Evolutionary conservation across 1,140 invertebrate genomes (phyloP).

Genomic region (Stegodyphus dumicola): DNA sequence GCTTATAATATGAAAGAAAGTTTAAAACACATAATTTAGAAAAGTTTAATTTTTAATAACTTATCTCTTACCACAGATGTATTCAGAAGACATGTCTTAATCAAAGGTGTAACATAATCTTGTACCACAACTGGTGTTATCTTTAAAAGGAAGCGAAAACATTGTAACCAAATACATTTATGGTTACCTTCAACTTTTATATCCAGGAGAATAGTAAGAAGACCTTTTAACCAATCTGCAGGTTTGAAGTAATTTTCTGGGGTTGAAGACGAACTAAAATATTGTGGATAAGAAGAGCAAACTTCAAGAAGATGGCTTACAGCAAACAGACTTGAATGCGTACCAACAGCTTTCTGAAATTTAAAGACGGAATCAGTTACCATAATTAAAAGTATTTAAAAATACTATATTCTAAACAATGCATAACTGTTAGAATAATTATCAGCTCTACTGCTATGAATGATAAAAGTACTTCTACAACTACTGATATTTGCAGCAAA

Average conservation of each 20-base stretch:
- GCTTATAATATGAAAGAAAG: too few relatives aligned
- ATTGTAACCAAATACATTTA: slow-evolving; percentile 4
- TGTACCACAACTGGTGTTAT: slow-evolving; percentile 17
- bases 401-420: too few relatives aligned
- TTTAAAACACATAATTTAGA: too few relatives aligned
- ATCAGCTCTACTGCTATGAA: too few relatives aligned
- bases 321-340: background rate
- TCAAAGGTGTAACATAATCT: slow-evolving; percentile 11
- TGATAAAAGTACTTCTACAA: too few relatives aligned
- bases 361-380: too few relatives aligned
- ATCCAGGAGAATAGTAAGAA: slow-evolving; percentile 19
- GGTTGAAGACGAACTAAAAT: slow-evolving; percentile 3
- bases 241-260: slow-evolving; percentile 9
- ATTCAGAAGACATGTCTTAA: slow-evolving; percentile 15
- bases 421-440: too few relatives aligned
- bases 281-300: slow-evolving; percentile 2
- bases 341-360: background rate
- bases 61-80: slow-evolving; percentile 15
- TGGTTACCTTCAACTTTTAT: background rate
- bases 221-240: slow-evolving; percentile 32
- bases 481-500: too few relatives aligned
- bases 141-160: slow-evolving; percentile 26
- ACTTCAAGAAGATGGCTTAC: slow-evolving; percentile 13
- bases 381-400: too few relatives aligned
- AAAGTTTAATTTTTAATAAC: too few relatives aligned